Evolutionary conservation across 2,888 invertebrate species (phyloP).

Genomic region (Callimorpha dominula): DNA sequence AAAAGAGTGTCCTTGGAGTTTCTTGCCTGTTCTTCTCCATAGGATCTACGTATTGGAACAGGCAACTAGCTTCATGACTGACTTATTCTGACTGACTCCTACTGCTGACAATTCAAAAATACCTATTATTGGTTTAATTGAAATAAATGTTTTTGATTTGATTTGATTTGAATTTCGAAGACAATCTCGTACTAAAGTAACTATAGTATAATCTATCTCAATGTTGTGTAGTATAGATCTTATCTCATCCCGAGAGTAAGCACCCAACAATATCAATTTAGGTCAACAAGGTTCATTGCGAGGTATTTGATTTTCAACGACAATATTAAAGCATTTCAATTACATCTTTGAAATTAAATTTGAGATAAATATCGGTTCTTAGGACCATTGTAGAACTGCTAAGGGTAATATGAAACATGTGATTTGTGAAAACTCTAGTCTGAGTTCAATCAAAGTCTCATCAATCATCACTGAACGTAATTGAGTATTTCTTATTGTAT

Average conservation of each 20-base stretch:
- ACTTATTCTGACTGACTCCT: too few relatives aligned
- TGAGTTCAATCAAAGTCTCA: not conserved
- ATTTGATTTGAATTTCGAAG: not conserved
- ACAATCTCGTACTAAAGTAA: not conserved
- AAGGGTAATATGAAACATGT: conserved; percentile 37
- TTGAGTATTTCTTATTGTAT: not conserved
- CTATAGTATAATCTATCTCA: not conserved
- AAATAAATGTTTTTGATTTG: too few relatives aligned
- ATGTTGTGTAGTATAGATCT: not conserved
- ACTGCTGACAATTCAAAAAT: too few relatives aligned
- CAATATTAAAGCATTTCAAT: conserved; percentile 41
- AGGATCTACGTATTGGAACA: too few relatives aligned
- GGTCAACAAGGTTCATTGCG: conserved; percentile 24
- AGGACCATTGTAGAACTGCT: conserved; percentile 17
- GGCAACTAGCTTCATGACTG: too few relatives aligned
- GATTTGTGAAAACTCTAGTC: not conserved
- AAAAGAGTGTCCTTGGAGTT: too few relatives aligned
- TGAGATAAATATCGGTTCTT: conserved; percentile 37
- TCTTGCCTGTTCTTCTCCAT: too few relatives aligned
- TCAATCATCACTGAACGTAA: not conserved
- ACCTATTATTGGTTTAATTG: too few relatives aligned
- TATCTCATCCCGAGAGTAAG: conserved; percentile 5
- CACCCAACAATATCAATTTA: conserved; percentile 18
- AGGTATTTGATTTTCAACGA: conserved; percentile 27
- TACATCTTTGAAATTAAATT: conserved; percentile 41